phyloP scores from a whole-genome alignment of 2,888 invertebrate genomes.

The Galeruca laticollis region DNA sequence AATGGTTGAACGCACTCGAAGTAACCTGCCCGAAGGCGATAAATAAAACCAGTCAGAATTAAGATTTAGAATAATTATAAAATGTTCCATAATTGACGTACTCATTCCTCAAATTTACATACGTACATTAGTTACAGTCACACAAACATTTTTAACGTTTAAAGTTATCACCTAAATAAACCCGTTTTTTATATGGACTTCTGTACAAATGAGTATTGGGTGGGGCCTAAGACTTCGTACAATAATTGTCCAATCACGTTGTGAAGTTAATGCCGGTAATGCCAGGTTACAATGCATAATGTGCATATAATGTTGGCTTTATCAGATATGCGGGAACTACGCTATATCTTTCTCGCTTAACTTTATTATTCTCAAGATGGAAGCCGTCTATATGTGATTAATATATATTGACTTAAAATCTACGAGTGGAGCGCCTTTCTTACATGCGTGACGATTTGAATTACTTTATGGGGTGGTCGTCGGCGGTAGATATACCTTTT shows the following conservation, averaged over 20 bases:
- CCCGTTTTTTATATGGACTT: conserved; percentile 58
- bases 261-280: conserved; percentile 67
- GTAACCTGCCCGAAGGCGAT: conserved; percentile 38
- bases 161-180: conserved; percentile 44
- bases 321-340: conserved; percentile 58
- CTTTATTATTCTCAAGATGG: conserved; percentile 65
- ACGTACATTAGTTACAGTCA: conserved; percentile 63
- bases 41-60: conserved; percentile 34
- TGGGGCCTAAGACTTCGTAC: conserved; percentile 64
- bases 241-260: conserved; percentile 67
- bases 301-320: conserved; percentile 63
- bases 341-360: conserved; percentile 59
- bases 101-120: conserved; percentile 61
- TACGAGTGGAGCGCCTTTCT: conserved; percentile 16
- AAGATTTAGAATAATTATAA: conserved; percentile 57
- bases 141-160: conserved; percentile 50
- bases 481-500: conserved; percentile 18
- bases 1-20: conserved; percentile 51
- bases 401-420: conserved; percentile 32
- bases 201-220: conserved; percentile 60
- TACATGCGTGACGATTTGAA: conserved; percentile 26
- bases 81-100: conserved; percentile 61
- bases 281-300: conserved; percentile 66
- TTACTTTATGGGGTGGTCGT: conserved; percentile 30
- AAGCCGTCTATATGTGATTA: conserved; percentile 63